A percentile compares a stretch with the other conserved stretches of the same genome.
Evolutionary conservation across 1,140 invertebrate genomes (phyloP).

Genomic region (Cydia fagiglandana): DNA sequence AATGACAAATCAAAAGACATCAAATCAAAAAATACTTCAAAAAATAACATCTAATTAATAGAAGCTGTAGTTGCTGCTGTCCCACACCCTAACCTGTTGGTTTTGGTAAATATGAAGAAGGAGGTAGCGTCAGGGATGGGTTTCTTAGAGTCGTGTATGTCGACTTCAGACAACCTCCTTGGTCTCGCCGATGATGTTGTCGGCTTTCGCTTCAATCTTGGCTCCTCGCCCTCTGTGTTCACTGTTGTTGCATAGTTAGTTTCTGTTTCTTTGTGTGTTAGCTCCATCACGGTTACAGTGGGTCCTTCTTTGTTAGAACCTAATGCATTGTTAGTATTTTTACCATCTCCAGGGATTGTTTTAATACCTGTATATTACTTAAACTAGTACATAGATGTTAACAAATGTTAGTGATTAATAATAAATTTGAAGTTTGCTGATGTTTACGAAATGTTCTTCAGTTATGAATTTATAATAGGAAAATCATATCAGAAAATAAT

Average conservation of each 20-base stretch:
- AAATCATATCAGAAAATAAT: background rate
- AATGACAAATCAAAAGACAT: constrained; percentile 50
- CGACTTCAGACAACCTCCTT: constrained; percentile 94
- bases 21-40: constrained; percentile 41
- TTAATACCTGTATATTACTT: background rate
- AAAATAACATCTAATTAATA: constrained; percentile 62
- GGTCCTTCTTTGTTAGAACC: constrained; percentile 17
- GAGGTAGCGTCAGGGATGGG: constrained; percentile 96
- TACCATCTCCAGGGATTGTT: background rate
- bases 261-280: constrained; percentile 44
- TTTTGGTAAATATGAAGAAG: constrained; percentile 97
- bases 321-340: constrained; percentile 19
- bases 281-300: constrained; percentile 36
- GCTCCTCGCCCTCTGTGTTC: constrained; percentile 74
- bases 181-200: constrained; percentile 86
- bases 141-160: constrained; percentile 91
- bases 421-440: background rate
- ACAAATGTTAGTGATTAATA: background rate
- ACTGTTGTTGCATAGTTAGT: constrained; percentile 51
- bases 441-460: background rate
- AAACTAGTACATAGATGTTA: constrained; percentile 3
- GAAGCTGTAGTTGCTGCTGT: constrained; percentile 40
- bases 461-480: constrained; percentile 5
- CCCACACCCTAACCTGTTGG: constrained; percentile 87
- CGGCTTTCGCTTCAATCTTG: constrained; percentile 70